A percentile compares a stretch with the other conserved stretches of the same genome.
Evolutionary conservation across 2,113 vertebrate genomes (phyloP).

Genomic region (Chionomys nivalis): DNA sequence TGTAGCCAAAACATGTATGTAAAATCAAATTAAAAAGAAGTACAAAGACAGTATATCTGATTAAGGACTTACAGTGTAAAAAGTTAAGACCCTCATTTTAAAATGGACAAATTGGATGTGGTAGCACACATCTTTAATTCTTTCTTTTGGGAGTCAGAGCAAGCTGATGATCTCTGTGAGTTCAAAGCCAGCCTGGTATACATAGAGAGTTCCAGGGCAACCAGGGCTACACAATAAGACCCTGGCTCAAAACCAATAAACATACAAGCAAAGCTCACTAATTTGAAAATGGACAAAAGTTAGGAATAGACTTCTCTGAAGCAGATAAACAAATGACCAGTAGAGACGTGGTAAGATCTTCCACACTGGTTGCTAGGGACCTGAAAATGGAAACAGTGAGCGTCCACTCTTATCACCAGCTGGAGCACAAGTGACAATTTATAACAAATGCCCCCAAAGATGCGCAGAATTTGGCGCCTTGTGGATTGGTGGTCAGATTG

Average conservation of each 20-base stretch:
- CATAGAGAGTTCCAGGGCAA: not conserved
- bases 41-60: not conserved
- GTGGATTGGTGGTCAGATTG: not conserved
- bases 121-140: not conserved
- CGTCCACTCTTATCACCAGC: not conserved
- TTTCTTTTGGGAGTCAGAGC: not conserved
- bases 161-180: not conserved
- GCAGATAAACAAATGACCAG: not conserved
- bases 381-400: not conserved
- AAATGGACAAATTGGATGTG: not conserved
- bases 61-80: not conserved
- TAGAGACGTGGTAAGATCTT: not conserved
- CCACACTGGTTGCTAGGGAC: not conserved
- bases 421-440: no score
- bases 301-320: not conserved
- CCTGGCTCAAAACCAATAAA: not conserved
- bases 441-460: not conserved
- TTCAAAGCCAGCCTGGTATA: not conserved
- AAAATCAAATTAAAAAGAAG: slow-evolving; percentile 24
- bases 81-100: slow-evolving; percentile 4
- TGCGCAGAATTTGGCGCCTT: not conserved
- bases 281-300: not conserved
- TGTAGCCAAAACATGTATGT: not conserved
- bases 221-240: not conserved
- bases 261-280: not conserved